These are phyloP conservation scores for Xenops minutus DNA, from an alignment of 2,797 vertebrate species.

Conservation along the genomic window DNA sequence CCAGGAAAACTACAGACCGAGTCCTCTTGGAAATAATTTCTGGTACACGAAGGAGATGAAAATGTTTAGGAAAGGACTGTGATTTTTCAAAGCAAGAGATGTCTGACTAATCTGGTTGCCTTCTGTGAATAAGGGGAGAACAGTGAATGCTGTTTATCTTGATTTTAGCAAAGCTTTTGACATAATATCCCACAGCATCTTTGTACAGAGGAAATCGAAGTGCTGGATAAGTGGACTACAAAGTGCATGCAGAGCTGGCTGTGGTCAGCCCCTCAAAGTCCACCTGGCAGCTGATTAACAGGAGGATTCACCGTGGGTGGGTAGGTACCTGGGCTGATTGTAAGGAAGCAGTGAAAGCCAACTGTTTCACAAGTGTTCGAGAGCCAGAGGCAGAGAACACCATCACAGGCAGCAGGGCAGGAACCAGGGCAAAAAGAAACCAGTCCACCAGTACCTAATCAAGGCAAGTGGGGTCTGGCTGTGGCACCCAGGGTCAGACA, in stretches of 20 bases:
- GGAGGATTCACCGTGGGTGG: neutral
- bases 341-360: neutral
- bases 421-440: neutral
- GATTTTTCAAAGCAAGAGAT: neutral
- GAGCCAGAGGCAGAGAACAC: neutral
- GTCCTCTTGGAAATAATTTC: neutral
- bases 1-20: neutral
- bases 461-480: neutral
- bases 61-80: neutral
- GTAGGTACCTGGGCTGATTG: fast-evolving
- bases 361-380: neutral
- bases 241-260: neutral
- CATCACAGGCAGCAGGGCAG: neutral
- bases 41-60: neutral
- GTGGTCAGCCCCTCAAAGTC: neutral
- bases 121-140: neutral
- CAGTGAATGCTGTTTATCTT: neutral
- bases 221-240: neutral
- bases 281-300: neutral
- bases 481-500: neutral
- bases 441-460: neutral
- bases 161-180: neutral
- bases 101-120: neutral
- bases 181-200: neutral
- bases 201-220: neutral